Evolutionary conservation across 1,140 invertebrate species (phyloP).

Genomic region (Solenopsis invicta): DNA sequence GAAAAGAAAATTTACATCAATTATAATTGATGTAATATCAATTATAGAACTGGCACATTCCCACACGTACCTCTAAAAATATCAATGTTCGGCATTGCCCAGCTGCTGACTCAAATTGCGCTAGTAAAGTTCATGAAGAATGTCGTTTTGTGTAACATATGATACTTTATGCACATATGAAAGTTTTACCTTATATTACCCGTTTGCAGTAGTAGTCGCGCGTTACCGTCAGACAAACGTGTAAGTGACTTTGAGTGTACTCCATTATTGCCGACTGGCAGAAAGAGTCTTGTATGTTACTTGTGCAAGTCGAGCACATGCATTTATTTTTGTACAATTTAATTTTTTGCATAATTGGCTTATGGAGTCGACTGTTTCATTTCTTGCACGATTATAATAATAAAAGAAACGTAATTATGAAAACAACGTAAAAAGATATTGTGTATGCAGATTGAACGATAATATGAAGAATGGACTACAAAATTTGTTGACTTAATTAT

Average conservation of each 20-base stretch:
- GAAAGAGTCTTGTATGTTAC: neutral
- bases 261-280: slow-evolving; percentile 33
- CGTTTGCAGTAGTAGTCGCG: neutral
- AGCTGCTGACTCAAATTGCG: neutral
- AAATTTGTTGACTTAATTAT: neutral
- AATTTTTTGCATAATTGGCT: neutral
- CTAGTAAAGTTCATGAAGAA: slow-evolving; percentile 29
- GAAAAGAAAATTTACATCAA: slow-evolving; percentile 15
- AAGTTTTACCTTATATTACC: neutral
- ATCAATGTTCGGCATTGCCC: neutral
- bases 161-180: neutral
- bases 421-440: neutral
- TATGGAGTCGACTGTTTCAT: neutral
- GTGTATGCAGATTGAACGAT: neutral
- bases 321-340: slow-evolving; percentile 3
- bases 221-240: slow-evolving; percentile 50
- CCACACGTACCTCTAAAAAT: neutral
- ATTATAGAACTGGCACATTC: too few species aligned
- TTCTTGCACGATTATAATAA: neutral
- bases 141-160: slow-evolving; percentile 4
- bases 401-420: neutral
- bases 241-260: slow-evolving; percentile 48
- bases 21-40: neutral
- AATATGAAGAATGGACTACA: neutral
- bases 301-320: slow-evolving; percentile 14